Evolutionary conservation across 2,113 vertebrate genomes (phyloP).

Genomic region (Archilochus colubris): DNA sequence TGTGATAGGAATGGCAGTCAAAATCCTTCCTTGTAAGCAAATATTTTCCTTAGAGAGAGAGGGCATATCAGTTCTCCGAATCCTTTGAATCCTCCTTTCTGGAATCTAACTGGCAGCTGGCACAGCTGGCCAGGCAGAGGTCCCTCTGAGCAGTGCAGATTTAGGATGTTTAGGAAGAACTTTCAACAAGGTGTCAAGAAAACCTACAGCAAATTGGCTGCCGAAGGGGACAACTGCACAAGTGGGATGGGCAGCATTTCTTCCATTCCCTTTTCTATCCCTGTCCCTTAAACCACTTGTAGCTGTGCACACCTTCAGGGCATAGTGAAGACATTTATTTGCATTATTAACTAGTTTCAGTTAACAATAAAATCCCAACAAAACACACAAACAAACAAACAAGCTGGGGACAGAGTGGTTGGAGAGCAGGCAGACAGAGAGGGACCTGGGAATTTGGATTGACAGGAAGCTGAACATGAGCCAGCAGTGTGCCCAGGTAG

Average conservation of each 20-base stretch:
- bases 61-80: neutral
- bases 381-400: neutral
- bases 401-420: no score
- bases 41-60: neutral
- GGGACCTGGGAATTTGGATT: no score
- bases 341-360: slow-evolving; percentile 10
- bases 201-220: neutral
- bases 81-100: neutral
- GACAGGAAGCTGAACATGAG: no score
- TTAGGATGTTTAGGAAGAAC: neutral
- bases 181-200: neutral
- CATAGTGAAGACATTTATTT: neutral
- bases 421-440: no score
- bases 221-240: neutral
- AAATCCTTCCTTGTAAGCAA: neutral
- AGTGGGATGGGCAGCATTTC: neutral
- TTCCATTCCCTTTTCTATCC: neutral
- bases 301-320: neutral
- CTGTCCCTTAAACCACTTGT: neutral
- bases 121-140: neutral
- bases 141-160: neutral
- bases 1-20: neutral
- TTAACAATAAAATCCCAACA: no score
- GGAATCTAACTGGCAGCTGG: neutral
- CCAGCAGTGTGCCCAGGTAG: no score